Conservation (phyloP, 2,113 vertebrate genomes). For the Mirza zaza region DNA sequence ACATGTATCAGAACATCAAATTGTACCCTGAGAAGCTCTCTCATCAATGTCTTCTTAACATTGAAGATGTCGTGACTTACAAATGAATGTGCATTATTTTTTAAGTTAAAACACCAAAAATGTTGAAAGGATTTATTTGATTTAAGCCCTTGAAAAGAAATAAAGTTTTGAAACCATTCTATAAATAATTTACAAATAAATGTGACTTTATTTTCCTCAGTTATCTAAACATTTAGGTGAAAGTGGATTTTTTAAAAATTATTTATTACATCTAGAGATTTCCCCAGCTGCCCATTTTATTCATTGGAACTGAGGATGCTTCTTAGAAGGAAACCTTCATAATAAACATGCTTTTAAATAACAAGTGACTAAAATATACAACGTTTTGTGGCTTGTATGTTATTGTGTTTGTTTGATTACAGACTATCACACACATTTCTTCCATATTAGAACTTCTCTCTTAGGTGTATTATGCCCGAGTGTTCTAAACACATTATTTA, state of each 20-base stretch:
- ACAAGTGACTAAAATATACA: background rate
- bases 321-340: background rate
- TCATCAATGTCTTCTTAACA: conserved; percentile 21
- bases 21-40: background rate
- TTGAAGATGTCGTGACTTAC: background rate
- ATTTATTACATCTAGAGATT: background rate
- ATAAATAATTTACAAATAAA: conserved; percentile 4
- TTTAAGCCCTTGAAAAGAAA: background rate
- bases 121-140: background rate
- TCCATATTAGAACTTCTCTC: background rate
- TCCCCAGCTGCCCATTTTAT: background rate
- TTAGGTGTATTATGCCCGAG: background rate
- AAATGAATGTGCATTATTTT: background rate
- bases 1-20: background rate
- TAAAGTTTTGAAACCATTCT: background rate
- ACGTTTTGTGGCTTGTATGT: background rate
- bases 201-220: background rate
- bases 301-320: background rate
- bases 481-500: background rate
- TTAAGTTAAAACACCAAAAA: background rate
- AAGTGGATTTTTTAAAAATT: background rate
- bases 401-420: background rate
- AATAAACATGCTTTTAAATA: conserved; percentile 44
- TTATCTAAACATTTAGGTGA: conserved; percentile 13
- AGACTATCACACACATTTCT: background rate